These are phyloP conservation scores for Ammodytes marinus DNA, from an alignment of 2,113 vertebrate genomes.

Conservation along the genomic window DNA sequence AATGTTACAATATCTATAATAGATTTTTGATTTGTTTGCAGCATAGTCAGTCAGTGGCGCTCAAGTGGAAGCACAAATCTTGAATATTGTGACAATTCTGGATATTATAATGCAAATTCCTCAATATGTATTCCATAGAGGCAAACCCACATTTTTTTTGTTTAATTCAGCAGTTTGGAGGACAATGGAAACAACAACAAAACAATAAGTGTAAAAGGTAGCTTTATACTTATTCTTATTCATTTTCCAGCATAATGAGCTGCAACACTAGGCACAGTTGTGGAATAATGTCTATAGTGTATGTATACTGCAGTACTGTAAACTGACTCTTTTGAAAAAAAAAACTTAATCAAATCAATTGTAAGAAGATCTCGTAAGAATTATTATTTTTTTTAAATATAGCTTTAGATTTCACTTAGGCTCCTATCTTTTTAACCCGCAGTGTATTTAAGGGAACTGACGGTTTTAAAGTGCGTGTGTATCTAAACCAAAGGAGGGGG, in stretches of 20 bases:
- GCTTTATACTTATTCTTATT: not conserved
- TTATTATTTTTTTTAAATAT: not conserved
- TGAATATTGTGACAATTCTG: too few relatives aligned
- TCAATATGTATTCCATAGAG: not conserved
- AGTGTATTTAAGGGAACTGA: constrained; percentile 77
- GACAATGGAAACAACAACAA: not conserved
- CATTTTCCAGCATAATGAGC: constrained; percentile 17
- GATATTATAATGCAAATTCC: not conserved
- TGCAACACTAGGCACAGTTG: constrained; percentile 58
- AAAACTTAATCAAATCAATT: constrained; percentile 83
- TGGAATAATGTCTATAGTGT: constrained; percentile 59
- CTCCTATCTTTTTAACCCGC: constrained; percentile 75
- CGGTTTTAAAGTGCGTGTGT: constrained; percentile 84
- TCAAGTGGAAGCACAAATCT: not conserved
- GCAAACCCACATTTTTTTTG: not conserved
- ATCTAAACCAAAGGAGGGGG: constrained; percentile 84
- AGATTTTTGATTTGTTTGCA: not conserved
- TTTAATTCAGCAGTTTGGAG: not conserved
- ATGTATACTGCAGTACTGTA: constrained; percentile 60
- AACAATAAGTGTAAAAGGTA: constrained; percentile 1
- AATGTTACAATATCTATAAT: not conserved
- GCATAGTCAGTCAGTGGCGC: not conserved
- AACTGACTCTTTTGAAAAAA: constrained; percentile 66
- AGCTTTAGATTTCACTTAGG: constrained; percentile 69
- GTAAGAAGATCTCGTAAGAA: not conserved